Conservation (phyloP, 1,140 invertebrate species). For the Bactericera cockerelli region DNA sequence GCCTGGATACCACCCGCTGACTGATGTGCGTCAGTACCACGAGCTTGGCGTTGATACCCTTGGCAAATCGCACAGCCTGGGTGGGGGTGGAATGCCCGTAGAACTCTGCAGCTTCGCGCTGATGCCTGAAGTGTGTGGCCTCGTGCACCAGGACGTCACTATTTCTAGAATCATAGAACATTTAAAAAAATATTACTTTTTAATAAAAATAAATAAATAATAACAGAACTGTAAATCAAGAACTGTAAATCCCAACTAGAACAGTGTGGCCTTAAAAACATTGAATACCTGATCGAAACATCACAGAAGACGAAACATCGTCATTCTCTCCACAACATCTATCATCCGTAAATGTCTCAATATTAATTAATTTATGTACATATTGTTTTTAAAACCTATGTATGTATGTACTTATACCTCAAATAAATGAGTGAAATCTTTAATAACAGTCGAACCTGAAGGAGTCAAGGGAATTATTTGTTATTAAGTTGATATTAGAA, state of each 20-base stretch:
- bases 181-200: background rate
- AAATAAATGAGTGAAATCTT: too few species aligned
- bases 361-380: too few species aligned
- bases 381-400: too few species aligned
- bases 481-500: too few species aligned
- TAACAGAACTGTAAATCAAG: background rate
- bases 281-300: too few species aligned
- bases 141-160: slow-evolving; percentile 33
- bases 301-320: too few species aligned
- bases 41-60: slow-evolving; percentile 25
- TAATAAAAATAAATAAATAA: background rate
- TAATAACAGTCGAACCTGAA: too few species aligned
- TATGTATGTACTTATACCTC: background rate
- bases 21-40: slow-evolving; percentile 33
- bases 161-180: slow-evolving; percentile 20
- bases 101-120: slow-evolving; percentile 28
- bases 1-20: slow-evolving; percentile 23
- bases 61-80: slow-evolving; percentile 30
- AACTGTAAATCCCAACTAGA: too few species aligned
- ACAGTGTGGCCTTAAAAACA: too few species aligned
- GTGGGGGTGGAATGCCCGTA: slow-evolving; percentile 34
- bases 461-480: too few species aligned
- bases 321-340: too few species aligned
- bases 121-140: slow-evolving; percentile 29
- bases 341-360: too few species aligned